Percentiles rank a stretch among this genome's conserved stretches.
phyloP scores from a whole-genome alignment of 2,888 invertebrate species.

The Phaedon cochleariae region DNA sequence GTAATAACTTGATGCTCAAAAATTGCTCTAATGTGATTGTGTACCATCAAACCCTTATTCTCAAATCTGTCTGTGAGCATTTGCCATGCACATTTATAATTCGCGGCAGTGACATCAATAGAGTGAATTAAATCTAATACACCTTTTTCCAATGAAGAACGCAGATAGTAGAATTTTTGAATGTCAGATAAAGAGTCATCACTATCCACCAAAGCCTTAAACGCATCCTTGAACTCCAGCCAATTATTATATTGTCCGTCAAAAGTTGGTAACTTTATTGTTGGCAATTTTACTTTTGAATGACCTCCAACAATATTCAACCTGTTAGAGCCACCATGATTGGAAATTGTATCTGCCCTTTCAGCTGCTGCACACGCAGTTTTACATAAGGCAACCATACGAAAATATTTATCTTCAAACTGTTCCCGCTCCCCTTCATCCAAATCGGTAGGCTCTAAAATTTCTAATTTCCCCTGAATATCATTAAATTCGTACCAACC shows the following conservation, averaged over 20 bases:
- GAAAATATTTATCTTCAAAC: neutral
- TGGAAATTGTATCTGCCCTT: too few relatives aligned
- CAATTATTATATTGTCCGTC: slow-evolving; percentile 19
- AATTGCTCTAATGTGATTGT: slow-evolving; percentile 39
- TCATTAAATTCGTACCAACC: slow-evolving; percentile 12
- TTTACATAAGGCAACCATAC: neutral
- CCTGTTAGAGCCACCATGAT: too few relatives aligned
- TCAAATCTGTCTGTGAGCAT: slow-evolving; percentile 38
- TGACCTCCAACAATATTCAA: too few relatives aligned
- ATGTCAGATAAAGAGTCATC: slow-evolving; percentile 19
- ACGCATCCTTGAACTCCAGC: slow-evolving; percentile 24
- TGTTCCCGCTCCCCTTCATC: neutral
- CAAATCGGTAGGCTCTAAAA: neutral
- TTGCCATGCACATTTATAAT: slow-evolving; percentile 31
- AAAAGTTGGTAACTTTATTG: slow-evolving; percentile 20
- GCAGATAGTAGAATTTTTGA: slow-evolving; percentile 35
- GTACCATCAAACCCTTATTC: slow-evolving; percentile 38
- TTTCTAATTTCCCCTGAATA: slow-evolving; percentile 1
- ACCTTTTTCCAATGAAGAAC: slow-evolving; percentile 20
- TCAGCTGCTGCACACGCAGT: neutral
- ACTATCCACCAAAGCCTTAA: slow-evolving; percentile 24
- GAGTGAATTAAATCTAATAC: slow-evolving; percentile 27
- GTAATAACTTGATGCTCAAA: slow-evolving; percentile 33
- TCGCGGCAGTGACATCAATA: slow-evolving; percentile 19
- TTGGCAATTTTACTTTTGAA: neutral